These are phyloP conservation scores for Aurelia aurita DNA, from an alignment of 30 jellyfish, hydroid and myxozoan species.

Conservation along the genomic window DNA sequence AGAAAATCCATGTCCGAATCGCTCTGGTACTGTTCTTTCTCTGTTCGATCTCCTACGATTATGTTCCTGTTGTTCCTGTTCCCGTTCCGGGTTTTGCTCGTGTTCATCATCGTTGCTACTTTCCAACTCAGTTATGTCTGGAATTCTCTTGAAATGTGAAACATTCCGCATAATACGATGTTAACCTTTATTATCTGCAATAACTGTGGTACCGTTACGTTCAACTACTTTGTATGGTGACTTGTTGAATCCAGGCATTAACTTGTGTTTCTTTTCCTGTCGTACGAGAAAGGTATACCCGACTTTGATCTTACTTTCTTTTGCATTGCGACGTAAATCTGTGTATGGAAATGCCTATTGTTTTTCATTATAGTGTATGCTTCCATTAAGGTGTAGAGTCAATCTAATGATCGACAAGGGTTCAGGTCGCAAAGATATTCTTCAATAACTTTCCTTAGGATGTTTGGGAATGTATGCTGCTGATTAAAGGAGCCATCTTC, in stretches of 20 bases:
- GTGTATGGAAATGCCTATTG: too few species aligned
- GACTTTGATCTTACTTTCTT: too few species aligned
- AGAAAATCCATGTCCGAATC: conserved; percentile 30
- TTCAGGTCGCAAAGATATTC: too few species aligned
- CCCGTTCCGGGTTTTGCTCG: conserved; percentile 10
- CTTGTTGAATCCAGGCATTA: conserved; percentile 1
- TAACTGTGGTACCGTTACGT: conserved; percentile 34
- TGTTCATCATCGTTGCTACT: conserved; percentile 19
- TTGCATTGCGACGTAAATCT: too few species aligned
- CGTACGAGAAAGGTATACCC: conserved; percentile 12
- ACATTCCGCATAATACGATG: conserved; percentile 32
- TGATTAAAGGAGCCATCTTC: too few species aligned
- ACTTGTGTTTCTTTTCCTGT: conserved; percentile 15
- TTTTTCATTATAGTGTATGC: too few species aligned
- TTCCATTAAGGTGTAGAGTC: too few species aligned
- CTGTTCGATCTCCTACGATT: conserved; percentile 41
- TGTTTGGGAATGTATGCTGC: too few species aligned
- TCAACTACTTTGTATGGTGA: conserved; percentile 23
- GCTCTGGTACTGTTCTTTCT: conserved; percentile 32
- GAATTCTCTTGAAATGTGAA: too few species aligned
- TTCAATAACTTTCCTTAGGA: too few species aligned
- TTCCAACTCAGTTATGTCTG: conserved; percentile 24
- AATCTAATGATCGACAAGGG: too few species aligned
- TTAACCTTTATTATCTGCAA: conserved; percentile 20
- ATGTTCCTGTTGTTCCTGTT: not conserved